Evolutionary conservation across 2,797 vertebrate species (phyloP).

Genomic region (Poecilia velifera): DNA sequence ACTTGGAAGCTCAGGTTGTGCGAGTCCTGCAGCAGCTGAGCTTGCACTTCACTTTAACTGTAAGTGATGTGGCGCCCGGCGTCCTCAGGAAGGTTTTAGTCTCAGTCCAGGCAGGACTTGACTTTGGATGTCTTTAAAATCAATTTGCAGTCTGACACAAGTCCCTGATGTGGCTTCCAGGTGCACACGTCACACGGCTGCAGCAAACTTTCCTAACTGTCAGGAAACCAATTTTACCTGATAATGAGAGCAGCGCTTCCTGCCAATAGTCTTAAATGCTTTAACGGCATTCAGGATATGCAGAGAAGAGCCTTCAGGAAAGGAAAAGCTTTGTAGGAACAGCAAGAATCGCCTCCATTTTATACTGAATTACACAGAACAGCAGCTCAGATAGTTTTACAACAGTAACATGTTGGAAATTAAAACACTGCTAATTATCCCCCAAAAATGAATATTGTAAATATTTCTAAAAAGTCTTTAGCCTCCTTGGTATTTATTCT

Average conservation of each 20-base stretch:
- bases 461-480: background rate
- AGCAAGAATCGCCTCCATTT: background rate
- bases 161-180: constrained; percentile 20
- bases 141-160: constrained; percentile 32
- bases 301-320: background rate
- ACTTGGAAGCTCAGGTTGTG: constrained; percentile 13
- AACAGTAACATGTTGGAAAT: background rate
- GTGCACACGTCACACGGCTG: constrained; percentile 11
- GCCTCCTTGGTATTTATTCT: background rate
- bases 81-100: constrained; percentile 26
- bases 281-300: background rate
- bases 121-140: constrained; percentile 28
- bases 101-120: constrained; percentile 36
- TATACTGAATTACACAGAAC: background rate
- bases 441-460: background rate
- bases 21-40: constrained; percentile 15
- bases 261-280: constrained; percentile 10
- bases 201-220: constrained; percentile 12
- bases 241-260: constrained; percentile 4
- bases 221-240: constrained; percentile 16
- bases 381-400: background rate
- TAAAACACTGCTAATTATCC: background rate
- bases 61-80: constrained; percentile 33
- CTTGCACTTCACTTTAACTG: constrained; percentile 32
- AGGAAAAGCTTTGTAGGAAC: background rate